phyloP scores from a whole-genome alignment of 1,140 invertebrate genomes.

The Macrocentrus cingulum region DNA sequence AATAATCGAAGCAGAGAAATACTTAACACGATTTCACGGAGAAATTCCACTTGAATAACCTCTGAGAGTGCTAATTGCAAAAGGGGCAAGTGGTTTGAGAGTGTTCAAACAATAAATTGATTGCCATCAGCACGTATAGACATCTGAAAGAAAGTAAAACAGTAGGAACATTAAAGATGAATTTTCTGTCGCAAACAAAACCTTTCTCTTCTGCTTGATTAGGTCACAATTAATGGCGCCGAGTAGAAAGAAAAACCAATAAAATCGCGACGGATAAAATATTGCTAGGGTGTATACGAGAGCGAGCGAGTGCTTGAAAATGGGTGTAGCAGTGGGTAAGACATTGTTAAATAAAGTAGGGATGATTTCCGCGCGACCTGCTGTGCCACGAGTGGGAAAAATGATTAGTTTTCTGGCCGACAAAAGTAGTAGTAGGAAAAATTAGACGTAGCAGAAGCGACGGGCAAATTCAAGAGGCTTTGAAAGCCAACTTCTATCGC shows the following conservation, averaged over 20 bases:
- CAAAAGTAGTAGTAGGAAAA: background rate
- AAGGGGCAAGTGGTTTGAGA: no score
- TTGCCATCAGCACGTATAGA: no score
- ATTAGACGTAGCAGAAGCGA: background rate
- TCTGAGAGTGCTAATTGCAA: no score
- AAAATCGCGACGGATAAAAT: conserved; percentile 8
- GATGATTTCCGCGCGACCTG: background rate
- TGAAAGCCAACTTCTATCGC: no score
- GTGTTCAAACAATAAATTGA: no score
- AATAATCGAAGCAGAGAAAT: no score
- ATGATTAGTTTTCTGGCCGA: background rate
- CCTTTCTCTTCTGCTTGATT: conserved; percentile 5
- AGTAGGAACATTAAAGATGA: conserved; percentile 3
- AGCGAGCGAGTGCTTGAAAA: background rate
- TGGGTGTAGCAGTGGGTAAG: background rate
- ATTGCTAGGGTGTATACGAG: conserved; percentile 1
- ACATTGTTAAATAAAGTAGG: background rate
- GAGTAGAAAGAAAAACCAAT: conserved; percentile 1
- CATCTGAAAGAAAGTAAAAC: no score
- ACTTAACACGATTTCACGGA: no score
- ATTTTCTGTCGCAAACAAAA: conserved; percentile 14
- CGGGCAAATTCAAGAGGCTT: no score
- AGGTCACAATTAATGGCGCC: conserved; percentile 16
- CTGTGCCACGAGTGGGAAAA: background rate
- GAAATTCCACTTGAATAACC: no score